Evolutionary conservation across 1,140 invertebrate genomes (phyloP), one percentile per base, ranked within the genome.

Genomic region (Rhyacophila brunnea): DNA sequence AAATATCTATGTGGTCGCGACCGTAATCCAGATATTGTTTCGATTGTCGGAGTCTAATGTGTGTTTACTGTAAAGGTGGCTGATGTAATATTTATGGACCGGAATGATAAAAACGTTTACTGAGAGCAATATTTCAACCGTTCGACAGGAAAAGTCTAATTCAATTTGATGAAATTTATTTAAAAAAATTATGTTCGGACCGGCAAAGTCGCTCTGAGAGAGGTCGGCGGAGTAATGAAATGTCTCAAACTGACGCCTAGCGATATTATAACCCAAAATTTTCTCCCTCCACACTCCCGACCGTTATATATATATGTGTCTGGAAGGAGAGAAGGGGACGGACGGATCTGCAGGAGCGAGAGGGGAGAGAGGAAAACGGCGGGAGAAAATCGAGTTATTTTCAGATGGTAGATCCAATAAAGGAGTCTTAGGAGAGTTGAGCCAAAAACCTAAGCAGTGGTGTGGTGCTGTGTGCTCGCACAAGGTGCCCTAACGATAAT

Each of bases 351-450:
- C 45, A 68, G 18, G 55, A 67, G 71, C 72, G 71, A 72, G 74
- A 70, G 52, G 72, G 50, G 20, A 28, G 56, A 53, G 60, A 42
- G 45, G 58, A 36, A 13, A 62, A 46, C 28, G 49, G 53, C 19
- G 42, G 49, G 42, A 52, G 53, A 53, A 66, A 62, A 59, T 60
- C 52, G 66, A 69, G 72, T 75, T 81, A 79, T 79, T 80, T 80
- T 76, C 75, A 78, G 78, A 68, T 67, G 40, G 55, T 63, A 69
- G 72, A 75, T 67, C 79, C 78, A 81, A 81, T 77, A 81, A 81
- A 81, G 79, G 77, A 73, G 76, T 71, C 68, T 74, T 70, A 70
- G 74, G 75, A 77, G 76, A 75, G 76, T 78, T 75, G 75, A 78
- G 74, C 75, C 67, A 73, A 74, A 77, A 77, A 76, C 70, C 58